These are phyloP conservation scores for Eriosoma lanigerum DNA, from an alignment of 1,140 invertebrate genomes.

Conservation along the genomic window DNA sequence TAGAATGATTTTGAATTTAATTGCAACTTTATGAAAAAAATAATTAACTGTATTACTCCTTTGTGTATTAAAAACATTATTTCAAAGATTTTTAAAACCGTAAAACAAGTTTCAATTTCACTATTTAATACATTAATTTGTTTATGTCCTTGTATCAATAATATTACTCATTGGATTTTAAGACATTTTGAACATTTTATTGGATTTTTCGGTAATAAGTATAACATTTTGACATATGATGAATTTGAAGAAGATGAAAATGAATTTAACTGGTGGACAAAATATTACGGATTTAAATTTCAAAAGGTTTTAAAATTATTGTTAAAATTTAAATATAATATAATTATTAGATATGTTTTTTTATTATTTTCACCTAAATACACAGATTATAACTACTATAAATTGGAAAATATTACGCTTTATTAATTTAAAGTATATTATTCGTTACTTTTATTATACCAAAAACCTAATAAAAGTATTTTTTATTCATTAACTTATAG, in stretches of 20 bases:
- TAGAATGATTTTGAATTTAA: neutral
- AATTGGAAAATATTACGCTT: too few species aligned
- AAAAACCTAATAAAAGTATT: too few species aligned
- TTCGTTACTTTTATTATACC: too few species aligned
- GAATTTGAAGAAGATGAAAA: constrained; percentile 60
- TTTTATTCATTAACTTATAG: too few species aligned
- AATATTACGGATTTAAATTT: constrained; percentile 68
- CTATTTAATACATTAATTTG: neutral
- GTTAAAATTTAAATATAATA: too few species aligned
- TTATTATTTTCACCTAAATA: too few species aligned
- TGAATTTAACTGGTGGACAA: constrained; percentile 76
- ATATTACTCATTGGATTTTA: neutral
- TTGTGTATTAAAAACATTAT: neutral
- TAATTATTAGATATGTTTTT: too few species aligned
- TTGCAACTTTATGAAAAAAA: neutral
- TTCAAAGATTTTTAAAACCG: neutral
- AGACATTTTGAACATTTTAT: neutral
- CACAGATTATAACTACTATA: too few species aligned
- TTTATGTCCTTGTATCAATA: neutral
- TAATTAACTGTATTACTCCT: neutral
- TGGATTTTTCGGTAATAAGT: neutral
- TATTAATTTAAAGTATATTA: too few species aligned
- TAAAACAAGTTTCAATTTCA: neutral
- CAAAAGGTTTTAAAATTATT: constrained; percentile 32
- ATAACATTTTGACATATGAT: neutral